Conservation (phyloP, 2,113 vertebrate genomes). For the Emydocephalus ijimae region DNA sequence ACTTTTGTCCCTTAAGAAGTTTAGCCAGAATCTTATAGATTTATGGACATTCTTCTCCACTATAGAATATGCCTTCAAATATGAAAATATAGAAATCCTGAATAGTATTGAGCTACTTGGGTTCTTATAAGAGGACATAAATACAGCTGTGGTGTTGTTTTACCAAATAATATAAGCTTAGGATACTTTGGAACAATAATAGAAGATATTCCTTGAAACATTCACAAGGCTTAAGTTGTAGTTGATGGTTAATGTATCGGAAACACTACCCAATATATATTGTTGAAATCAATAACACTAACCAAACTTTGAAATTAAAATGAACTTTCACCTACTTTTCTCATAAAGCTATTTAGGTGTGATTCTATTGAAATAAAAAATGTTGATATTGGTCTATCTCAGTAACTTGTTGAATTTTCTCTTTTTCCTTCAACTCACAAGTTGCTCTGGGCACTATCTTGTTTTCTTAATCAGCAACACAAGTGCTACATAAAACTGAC, state of each 20-base stretch:
- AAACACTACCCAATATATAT: not conserved
- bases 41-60: not conserved
- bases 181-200: not conserved
- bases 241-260: not conserved
- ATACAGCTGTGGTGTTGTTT: not conserved
- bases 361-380: not conserved
- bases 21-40: not conserved
- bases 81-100: not conserved
- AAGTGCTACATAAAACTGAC: not conserved
- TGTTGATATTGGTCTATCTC: not conserved
- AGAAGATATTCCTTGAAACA: not conserved
- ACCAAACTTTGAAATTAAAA: not conserved
- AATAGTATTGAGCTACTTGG: not conserved
- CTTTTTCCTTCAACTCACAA: not conserved
- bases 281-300: not conserved
- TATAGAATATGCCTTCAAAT: not conserved
- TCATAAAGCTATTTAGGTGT: not conserved
- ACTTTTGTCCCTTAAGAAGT: not conserved
- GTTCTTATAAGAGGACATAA: not conserved
- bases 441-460: not conserved
- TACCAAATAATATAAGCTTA: not conserved
- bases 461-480: not conserved
- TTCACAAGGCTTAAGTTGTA: not conserved
- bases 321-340: not conserved
- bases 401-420: not conserved